Evolutionary conservation across 2,113 vertebrate genomes (phyloP), one percentile per base, ranked within the genome.

Genomic region (Bombycilla garrulus): DNA sequence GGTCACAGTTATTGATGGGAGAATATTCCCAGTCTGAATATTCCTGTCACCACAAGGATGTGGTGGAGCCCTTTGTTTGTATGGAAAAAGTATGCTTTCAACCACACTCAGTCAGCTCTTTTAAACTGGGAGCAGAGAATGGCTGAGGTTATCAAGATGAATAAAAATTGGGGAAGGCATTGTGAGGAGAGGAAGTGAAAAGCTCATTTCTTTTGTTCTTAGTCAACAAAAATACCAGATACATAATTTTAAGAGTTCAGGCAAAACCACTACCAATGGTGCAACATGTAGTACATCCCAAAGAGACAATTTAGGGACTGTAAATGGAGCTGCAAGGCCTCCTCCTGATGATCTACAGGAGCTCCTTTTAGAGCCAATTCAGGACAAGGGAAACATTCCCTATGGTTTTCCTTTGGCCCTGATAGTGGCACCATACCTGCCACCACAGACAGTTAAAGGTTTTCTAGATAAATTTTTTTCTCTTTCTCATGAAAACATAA

Each of bases 81-180:
- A 28, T 4, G 2, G 61, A 62, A 86, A 14, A 56, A 57, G 17
- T 1, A 6, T 1, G 8, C 44, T 85, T 95, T 90, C 2, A 3
- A 57, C 24, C 29, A 82, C 48, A 80, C 50, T 53, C 1, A 0
- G 62, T 36, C 62, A 86, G 40, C 18, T 12, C n/a, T 71, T 86
- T 90, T 64, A 53, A 71, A n/a, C 5, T 8, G 0, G 22, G 40
- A 93, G 36, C n/a, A 72, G 65, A 85, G 36, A 91, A 80, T 50
- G 57, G n/a, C 69, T 79, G 81, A 87, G 48, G n/a, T 82, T 95
- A 85, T 89, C 66, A 76, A 57, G 57, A 91, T 60, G 40, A 94
- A 85, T 88, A 69, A 91, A 92, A 93, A 57, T 2, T 64, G 31
- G 15, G 40, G 51, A 90, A 85, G n/a, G 26, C 66, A 69, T 67